Evolutionary conservation across 2,888 invertebrate species (phyloP).

Genomic region (Lepidochitona cinerea): DNA sequence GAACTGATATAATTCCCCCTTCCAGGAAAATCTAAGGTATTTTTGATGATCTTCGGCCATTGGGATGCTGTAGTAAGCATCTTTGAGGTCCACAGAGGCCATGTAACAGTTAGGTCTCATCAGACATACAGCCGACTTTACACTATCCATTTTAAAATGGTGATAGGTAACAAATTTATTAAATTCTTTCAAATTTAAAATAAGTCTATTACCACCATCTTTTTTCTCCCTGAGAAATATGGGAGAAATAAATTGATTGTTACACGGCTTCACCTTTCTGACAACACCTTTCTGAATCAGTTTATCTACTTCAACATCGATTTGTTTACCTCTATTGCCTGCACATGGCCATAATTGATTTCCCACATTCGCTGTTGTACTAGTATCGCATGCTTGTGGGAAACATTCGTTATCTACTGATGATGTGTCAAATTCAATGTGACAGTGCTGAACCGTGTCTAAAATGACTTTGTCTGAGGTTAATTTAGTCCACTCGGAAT

Average conservation of each 20-base stretch:
- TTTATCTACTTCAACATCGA: not conserved
- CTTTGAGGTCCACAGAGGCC: slow-evolving; percentile 2
- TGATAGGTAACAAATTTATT: slow-evolving; percentile 2
- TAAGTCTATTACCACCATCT: not conserved
- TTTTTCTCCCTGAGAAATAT: not conserved
- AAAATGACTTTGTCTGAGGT: not conserved
- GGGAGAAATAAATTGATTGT: not conserved
- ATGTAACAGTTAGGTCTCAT: not conserved
- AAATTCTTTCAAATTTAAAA: not conserved
- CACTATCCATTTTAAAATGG: slow-evolving; percentile 14
- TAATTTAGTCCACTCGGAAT: not conserved
- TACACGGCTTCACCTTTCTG: not conserved
- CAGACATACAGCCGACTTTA: not conserved
- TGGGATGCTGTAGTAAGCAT: slow-evolving; percentile 12
- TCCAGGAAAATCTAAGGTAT: slow-evolving; percentile 4
- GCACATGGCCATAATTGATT: not conserved
- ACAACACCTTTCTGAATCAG: not conserved
- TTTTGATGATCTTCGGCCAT: not conserved
- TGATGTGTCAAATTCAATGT: not conserved
- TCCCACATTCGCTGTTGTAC: not conserved
- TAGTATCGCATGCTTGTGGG: not conserved
- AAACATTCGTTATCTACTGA: not conserved
- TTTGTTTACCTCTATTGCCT: not conserved
- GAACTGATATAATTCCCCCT: slow-evolving; percentile 1
- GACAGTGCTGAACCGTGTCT: not conserved